phyloP scores from a whole-genome alignment of 1,140 invertebrate genomes.

The Hylaeus volcanicus region DNA sequence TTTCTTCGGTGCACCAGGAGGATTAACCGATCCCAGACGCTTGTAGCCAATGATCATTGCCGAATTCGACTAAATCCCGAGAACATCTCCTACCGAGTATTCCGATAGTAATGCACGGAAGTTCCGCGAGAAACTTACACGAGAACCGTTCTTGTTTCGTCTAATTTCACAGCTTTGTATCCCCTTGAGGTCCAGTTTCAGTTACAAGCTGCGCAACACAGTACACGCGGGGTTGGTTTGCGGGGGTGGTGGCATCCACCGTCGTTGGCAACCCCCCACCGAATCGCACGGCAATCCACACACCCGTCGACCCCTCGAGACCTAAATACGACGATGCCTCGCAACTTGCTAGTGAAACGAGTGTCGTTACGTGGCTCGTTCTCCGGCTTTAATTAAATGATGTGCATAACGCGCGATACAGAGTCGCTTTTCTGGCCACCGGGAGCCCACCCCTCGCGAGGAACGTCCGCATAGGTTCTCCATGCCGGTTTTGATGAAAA shows the following conservation, averaged over 20 bases:
- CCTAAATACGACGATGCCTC: slow-evolving; percentile 41
- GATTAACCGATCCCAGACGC: neutral
- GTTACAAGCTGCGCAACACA: slow-evolving; percentile 35
- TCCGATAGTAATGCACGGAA: neutral
- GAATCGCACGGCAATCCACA: slow-evolving; percentile 18
- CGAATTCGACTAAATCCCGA: slow-evolving; percentile 1
- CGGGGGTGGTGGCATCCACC: slow-evolving; percentile 16
- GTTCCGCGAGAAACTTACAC: slow-evolving; percentile 37
- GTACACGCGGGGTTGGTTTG: neutral
- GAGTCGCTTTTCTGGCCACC: slow-evolving; percentile 32
- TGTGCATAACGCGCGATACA: slow-evolving; percentile 45
- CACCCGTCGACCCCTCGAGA: slow-evolving; percentile 6
- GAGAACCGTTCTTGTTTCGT: slow-evolving; percentile 31
- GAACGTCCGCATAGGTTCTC: slow-evolving; percentile 30
- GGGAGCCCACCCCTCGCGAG: slow-evolving; percentile 7
- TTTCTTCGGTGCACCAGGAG: neutral
- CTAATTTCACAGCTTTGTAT: slow-evolving; percentile 57
- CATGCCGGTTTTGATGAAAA: no score
- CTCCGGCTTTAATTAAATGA: slow-evolving; percentile 63
- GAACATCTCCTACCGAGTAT: neutral
- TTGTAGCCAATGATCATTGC: slow-evolving; percentile 16
- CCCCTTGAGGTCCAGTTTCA: slow-evolving; percentile 36
- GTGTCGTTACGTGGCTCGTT: slow-evolving; percentile 63
- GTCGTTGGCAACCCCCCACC: slow-evolving; percentile 24
- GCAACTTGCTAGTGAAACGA: slow-evolving; percentile 22